These are phyloP conservation scores for Zaprionus africanus DNA, from an alignment of 1,140 invertebrate genomes.

Conservation along the genomic window DNA sequence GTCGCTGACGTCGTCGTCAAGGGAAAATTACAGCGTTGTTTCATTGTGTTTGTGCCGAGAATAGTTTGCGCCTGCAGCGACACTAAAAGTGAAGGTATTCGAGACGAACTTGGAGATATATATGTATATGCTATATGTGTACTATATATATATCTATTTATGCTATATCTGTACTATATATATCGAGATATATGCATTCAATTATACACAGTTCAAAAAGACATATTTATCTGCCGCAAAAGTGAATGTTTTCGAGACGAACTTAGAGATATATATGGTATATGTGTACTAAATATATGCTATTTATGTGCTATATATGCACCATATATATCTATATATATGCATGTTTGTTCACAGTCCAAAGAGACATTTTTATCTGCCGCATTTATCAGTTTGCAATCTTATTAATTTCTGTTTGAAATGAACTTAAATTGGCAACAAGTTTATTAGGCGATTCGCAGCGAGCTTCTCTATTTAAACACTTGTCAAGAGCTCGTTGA, in stretches of 20 bases:
- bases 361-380: not conserved
- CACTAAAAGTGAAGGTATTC: conserved; percentile 21
- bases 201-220: too few species aligned
- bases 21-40: conserved; percentile 45
- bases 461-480: conserved; percentile 1
- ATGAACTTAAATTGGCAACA: conserved; percentile 12
- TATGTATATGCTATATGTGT: not conserved
- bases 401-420: not conserved
- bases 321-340: not conserved
- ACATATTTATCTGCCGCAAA: too few species aligned
- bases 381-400: not conserved
- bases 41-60: conserved; percentile 10
- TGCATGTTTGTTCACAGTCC: too few species aligned
- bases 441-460: conserved; percentile 15
- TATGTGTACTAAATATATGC: too few species aligned
- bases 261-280: not conserved
- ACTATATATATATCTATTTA: too few species aligned
- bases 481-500: conserved; percentile 27
- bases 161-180: too few species aligned
- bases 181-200: too few species aligned
- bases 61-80: not conserved
- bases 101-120: not conserved
- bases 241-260: conserved; percentile 19
- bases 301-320: not conserved
- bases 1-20: conserved; percentile 67